phyloP scores from a whole-genome alignment of 1,140 invertebrate genomes.

The Cotesia vestalis region DNA sequence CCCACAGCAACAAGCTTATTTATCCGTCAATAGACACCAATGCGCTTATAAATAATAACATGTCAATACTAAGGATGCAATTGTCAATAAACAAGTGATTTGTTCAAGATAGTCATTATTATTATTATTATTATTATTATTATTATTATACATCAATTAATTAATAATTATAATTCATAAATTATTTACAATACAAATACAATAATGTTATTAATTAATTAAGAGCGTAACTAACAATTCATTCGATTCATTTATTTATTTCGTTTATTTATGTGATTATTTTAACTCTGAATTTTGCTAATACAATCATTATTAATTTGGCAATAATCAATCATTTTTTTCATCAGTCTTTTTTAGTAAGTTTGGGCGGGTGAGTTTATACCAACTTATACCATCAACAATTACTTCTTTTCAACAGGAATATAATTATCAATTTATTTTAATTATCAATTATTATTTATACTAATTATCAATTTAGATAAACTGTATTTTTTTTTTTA shows the following conservation, averaged over 20 bases:
- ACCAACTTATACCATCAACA: conserved; percentile 23
- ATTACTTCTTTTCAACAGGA: conserved; percentile 29
- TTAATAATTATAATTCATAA: conserved; percentile 7
- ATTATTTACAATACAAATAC: conserved; percentile 33
- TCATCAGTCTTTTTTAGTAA: conserved; percentile 35
- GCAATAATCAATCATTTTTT: conserved; percentile 33
- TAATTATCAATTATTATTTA: conserved; percentile 23
- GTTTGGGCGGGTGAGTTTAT: conserved; percentile 33
- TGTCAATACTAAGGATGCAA: neutral
- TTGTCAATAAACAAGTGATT: conserved; percentile 11
- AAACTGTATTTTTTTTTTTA: neutral
- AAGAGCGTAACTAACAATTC: neutral
- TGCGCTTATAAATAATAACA: no score
- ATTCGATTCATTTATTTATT: conserved; percentile 17
- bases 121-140: no score
- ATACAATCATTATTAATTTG: conserved; percentile 34
- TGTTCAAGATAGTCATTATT: no score
- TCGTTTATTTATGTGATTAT: conserved; percentile 15
- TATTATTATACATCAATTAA: no score
- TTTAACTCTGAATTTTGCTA: conserved; percentile 10
- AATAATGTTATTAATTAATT: neutral
- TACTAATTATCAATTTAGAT: conserved; percentile 27
- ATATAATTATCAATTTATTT: conserved; percentile 27
- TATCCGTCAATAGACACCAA: conserved; percentile 27
- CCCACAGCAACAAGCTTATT: conserved; percentile 46